A percentile compares a stretch with the other conserved stretches of the same genome.
phyloP scores from a whole-genome alignment of 2,797 vertebrate genomes.

The Falco columbarius region DNA sequence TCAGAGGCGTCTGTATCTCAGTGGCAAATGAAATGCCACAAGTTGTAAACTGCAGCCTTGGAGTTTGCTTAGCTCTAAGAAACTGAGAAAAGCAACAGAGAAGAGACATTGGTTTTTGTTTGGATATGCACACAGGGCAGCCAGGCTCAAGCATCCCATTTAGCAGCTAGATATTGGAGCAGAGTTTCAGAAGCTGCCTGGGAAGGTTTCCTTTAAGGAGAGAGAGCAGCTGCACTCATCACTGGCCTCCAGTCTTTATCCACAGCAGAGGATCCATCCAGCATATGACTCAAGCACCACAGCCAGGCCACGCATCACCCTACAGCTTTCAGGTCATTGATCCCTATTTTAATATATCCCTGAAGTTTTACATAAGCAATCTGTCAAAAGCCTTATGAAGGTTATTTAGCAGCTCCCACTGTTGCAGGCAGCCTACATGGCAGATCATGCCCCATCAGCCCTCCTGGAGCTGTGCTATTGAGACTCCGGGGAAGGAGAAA shows the following conservation, averaged over 20 bases:
- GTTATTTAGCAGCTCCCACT: background rate
- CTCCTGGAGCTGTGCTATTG: background rate
- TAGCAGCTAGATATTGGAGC: background rate
- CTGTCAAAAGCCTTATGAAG: background rate
- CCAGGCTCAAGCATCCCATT: background rate
- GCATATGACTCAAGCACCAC: background rate
- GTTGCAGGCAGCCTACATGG: background rate
- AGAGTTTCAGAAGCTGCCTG: background rate
- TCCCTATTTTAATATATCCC: background rate
- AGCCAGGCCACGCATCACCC: background rate
- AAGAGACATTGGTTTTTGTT: rapidly evolving
- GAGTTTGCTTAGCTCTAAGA: background rate
- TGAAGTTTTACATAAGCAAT: background rate
- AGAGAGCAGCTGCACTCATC: background rate
- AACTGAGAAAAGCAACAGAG: background rate
- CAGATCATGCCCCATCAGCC: background rate
- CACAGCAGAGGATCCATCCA: background rate
- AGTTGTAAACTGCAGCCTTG: background rate
- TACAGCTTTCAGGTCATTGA: background rate
- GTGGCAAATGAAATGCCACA: background rate
- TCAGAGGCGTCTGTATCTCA: background rate
- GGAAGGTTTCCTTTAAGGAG: background rate
- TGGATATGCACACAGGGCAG: background rate
- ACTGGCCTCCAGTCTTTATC: background rate
- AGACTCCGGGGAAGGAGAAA: background rate